Percentiles rank a stretch among this genome's conserved stretches.
phyloP scores from a whole-genome alignment of 92 coral and sea anemone species.

The Phenganax marumi region DNA sequence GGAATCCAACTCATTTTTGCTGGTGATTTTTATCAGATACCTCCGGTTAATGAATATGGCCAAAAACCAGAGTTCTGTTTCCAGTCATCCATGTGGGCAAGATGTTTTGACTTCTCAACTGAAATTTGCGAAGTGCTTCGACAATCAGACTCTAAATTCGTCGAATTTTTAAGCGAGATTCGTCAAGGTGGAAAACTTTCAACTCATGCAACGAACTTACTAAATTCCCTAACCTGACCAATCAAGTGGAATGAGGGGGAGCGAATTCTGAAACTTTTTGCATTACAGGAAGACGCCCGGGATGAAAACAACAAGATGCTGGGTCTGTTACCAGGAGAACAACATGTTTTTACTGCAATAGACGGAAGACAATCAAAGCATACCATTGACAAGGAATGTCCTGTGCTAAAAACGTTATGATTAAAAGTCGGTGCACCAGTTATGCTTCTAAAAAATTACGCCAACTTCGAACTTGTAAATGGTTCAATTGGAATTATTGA shows the following conservation, averaged over 20 bases:
- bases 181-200: conserved; percentile 25
- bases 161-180: conserved; percentile 26
- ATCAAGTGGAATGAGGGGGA: conserved; percentile 14
- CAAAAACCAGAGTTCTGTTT: conserved; percentile 23
- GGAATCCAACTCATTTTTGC: conserved; percentile 23
- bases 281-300: conserved; percentile 12
- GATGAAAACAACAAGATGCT: conserved; percentile 26
- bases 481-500: conserved; percentile 43
- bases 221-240: conserved; percentile 26
- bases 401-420: conserved; percentile 3
- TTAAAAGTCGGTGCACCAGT: conserved; percentile 51
- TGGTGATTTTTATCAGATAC: conserved; percentile 30
- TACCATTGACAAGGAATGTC: conserved; percentile 27
- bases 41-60: conserved; percentile 28
- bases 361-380: conserved; percentile 41
- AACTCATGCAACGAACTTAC: conserved; percentile 5
- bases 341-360: conserved; percentile 11
- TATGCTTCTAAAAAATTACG: conserved; percentile 31
- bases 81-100: conserved; percentile 47
- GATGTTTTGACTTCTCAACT: conserved; percentile 34
- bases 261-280: background rate
- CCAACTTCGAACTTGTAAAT: conserved; percentile 35
- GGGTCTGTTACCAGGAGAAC: conserved; percentile 27
- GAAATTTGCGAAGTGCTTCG: conserved; percentile 24
- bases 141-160: conserved; percentile 34